Base-by-base conservation (phyloP, 2,113 vertebrate species). In the Tricholaema leucomelas region DNA sequence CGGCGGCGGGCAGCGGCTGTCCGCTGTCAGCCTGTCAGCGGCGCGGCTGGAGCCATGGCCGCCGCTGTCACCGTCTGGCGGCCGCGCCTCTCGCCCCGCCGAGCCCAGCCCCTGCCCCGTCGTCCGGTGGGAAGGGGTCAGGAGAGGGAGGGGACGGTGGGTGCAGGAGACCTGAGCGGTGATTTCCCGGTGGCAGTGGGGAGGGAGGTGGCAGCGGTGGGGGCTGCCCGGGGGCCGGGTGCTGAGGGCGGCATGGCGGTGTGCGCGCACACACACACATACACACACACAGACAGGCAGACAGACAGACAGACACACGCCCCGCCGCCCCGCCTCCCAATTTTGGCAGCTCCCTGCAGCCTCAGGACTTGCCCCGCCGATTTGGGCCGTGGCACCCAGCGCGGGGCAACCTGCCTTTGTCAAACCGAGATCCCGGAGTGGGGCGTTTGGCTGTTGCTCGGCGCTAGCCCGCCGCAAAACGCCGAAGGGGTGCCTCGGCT, bases 161-260 rank as follows among this genome's bases (percentile, higher is more conserved):
- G 48, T 23, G 23, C 48, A 25, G 48, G 12, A 24, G 48, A 50
- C 48, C 48, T 50, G 15, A 15, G 38, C 38, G 48, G 52, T 8
- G 18, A 40, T 14, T 52, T 35, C 40, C 17, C 11, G 6, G 16
- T 30, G 27, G 23, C 23, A 50, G 48, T 50, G 55, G 55, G 55
- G 46, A 30, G 25, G 60, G n/a, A 59, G 67, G 30, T 59, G 64
- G 60, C 46, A 16, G 73, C 15, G 80, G 5, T 20, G 23, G 48
- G 46, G 65, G 52, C 23, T 35, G 44, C 42, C 15, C 30, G 69
- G 77, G 58, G 58, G 64, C 69, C 81, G 77, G 85, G 88, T 54
- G 54, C 73, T 15, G 54, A 80, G 73, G 21, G 81, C 89, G 81
- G 91, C 79, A 91, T 61, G 91, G 86, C 89, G 81, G 82, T 78